Conservation (phyloP, 2,888 invertebrate genomes). For the Nemapogon koenigi region DNA sequence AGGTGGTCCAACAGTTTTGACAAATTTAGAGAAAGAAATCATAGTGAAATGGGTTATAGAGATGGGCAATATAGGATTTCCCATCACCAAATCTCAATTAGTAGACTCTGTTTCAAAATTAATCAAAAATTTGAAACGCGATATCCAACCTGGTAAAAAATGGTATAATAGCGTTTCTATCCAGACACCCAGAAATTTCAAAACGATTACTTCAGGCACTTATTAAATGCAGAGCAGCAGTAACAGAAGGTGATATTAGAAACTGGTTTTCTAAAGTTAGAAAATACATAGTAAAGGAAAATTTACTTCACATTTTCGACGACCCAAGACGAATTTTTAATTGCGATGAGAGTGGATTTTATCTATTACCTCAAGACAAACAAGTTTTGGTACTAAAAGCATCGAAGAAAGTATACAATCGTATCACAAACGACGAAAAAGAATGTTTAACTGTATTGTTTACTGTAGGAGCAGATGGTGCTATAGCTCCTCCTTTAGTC, state of each 20-base stretch:
- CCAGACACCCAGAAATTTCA: slow-evolving; percentile 24
- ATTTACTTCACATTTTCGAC: slow-evolving; percentile 8
- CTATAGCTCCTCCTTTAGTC: slow-evolving; percentile 16
- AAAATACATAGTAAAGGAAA: slow-evolving; percentile 8
- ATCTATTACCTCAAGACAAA: slow-evolving; percentile 16
- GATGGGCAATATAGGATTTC: slow-evolving; percentile 22
- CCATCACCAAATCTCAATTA: slow-evolving; percentile 24
- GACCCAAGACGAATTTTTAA: slow-evolving; percentile 15
- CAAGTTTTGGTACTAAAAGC: slow-evolving; percentile 17
- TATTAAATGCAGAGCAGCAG: background rate
- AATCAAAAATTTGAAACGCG: slow-evolving; percentile 18
- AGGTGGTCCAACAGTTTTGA: too few relatives aligned
- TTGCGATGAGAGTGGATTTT: slow-evolving; percentile 17
- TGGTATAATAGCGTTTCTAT: slow-evolving; percentile 28
- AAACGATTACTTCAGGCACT: slow-evolving; percentile 23
- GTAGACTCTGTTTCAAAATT: slow-evolving; percentile 17
- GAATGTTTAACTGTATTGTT: slow-evolving; percentile 15
- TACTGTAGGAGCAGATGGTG: slow-evolving; percentile 14
- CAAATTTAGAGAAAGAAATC: slow-evolving; percentile 14
- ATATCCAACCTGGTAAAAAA: slow-evolving; percentile 22
- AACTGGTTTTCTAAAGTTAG: slow-evolving; percentile 10
- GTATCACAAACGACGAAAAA: slow-evolving; percentile 15
- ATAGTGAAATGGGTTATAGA: slow-evolving; percentile 21
- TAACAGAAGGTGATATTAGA: slow-evolving; percentile 8
- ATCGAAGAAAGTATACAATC: slow-evolving; percentile 16